Evolutionary conservation across 2,113 vertebrate genomes (phyloP).

Genomic region (Herpailurus yagouaroundi): DNA sequence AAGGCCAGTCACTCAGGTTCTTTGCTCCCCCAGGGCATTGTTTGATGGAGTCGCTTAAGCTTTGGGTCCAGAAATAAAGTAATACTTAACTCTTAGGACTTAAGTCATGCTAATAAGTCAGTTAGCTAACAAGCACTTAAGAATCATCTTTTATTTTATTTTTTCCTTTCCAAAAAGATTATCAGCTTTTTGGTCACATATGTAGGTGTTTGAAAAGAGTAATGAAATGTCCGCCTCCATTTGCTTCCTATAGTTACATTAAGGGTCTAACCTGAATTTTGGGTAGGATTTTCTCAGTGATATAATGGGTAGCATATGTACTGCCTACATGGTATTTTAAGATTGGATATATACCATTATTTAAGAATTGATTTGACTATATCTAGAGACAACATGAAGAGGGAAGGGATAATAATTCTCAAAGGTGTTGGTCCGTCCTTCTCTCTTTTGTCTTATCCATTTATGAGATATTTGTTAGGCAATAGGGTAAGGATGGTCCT

Average conservation of each 20-base stretch:
- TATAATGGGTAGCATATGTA: neutral
- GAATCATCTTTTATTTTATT: neutral
- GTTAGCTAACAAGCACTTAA: neutral
- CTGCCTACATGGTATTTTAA: constrained; percentile 5
- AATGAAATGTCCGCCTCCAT: neutral
- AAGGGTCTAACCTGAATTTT: neutral
- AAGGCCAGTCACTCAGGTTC: neutral
- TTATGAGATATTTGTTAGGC: neutral
- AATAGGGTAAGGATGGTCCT: neutral
- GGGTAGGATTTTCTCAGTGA: constrained; percentile 3
- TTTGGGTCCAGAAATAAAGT: constrained; percentile 3
- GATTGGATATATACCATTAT: constrained; percentile 8
- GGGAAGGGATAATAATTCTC: neutral
- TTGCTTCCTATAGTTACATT: neutral
- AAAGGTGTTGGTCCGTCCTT: neutral
- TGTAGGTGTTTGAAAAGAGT: constrained; percentile 21
- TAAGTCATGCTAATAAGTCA: neutral
- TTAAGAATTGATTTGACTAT: constrained; percentile 16
- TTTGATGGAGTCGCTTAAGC: neutral
- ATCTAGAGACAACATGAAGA: constrained; percentile 1
- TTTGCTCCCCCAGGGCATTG: neutral
- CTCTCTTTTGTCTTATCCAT: constrained; percentile 5
- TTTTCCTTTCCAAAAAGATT: constrained; percentile 21
- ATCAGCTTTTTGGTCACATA: neutral
- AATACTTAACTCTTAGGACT: neutral